Conservation (phyloP, 1,140 invertebrate genomes). For the Condylostylus longicornis region DNA sequence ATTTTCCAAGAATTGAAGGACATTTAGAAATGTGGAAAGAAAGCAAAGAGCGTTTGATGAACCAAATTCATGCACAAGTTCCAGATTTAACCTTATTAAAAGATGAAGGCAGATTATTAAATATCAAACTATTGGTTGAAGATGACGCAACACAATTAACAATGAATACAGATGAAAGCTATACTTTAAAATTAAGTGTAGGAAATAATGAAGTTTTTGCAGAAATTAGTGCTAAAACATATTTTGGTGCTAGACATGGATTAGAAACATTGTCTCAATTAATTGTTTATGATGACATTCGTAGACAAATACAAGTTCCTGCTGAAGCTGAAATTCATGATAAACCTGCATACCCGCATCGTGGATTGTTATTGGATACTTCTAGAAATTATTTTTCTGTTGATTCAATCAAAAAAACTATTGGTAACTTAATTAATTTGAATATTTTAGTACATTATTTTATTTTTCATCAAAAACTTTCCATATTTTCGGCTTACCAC, state of each 20-base stretch:
- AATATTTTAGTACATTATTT: too few relatives aligned
- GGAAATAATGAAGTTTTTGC: conserved; percentile 34
- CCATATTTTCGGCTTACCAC: too few relatives aligned
- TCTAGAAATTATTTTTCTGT: conserved; percentile 57
- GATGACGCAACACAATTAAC: conserved; percentile 26
- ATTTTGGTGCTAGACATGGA: conserved; percentile 59
- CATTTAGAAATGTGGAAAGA: conserved; percentile 16
- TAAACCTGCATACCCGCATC: conserved; percentile 53
- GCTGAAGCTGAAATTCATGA: conserved; percentile 46
- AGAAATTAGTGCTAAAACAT: conserved; percentile 43
- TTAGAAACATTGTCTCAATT: conserved; percentile 66
- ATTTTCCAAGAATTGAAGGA: conserved; percentile 9
- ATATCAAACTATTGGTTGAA: conserved; percentile 22
- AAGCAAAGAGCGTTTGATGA: conserved; percentile 17
- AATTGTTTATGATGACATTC: conserved; percentile 49
- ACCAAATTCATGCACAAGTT: conserved; percentile 16
- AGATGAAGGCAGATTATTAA: conserved; percentile 18
- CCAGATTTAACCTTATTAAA: conserved; percentile 14
- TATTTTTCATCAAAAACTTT: too few relatives aligned
- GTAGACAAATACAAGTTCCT: conserved; percentile 34
- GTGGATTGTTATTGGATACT: conserved; percentile 63
- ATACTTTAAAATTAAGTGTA: conserved; percentile 39
- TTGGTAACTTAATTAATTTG: conserved; percentile 34
- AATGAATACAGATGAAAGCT: conserved; percentile 52
- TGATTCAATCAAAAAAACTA: conserved; percentile 49